Conservation (phyloP, 1,140 invertebrate species). For the Conus ventricosus region DNA sequence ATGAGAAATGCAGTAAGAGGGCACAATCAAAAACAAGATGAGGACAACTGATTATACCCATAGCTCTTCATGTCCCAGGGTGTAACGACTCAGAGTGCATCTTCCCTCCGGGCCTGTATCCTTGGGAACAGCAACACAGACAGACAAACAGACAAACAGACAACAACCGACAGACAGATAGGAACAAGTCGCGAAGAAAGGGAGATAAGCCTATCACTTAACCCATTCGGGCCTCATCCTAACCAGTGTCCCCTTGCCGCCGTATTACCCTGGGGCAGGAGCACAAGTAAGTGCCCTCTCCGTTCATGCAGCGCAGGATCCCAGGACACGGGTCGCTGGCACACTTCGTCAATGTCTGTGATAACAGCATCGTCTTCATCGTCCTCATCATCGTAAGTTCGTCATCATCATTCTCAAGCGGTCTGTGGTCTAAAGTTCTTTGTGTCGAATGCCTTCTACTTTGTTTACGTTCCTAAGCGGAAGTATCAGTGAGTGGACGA, state of each 20-base stretch:
- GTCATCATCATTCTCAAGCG: no score
- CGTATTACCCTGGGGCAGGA: constrained; percentile 40
- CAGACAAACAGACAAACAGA: background rate
- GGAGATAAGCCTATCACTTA: background rate
- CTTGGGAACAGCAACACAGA: background rate
- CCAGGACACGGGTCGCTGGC: background rate
- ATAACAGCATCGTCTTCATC: background rate
- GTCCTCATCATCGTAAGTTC: no score
- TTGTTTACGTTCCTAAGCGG: no score
- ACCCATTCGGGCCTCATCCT: background rate
- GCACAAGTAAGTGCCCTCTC: constrained; percentile 42
- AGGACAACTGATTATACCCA: no score
- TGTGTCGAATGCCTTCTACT: no score
- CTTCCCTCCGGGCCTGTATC: background rate
- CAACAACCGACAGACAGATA: background rate
- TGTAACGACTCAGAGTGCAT: no score
- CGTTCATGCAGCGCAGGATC: constrained; percentile 46
- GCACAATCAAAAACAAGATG: no score
- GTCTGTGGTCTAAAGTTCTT: no score
- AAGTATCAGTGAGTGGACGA: no score
- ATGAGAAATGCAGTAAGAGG: no score
- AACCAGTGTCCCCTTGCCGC: constrained; percentile 27
- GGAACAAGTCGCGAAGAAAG: background rate
- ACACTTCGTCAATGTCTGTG: constrained; percentile 42
- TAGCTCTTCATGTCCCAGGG: no score